These are phyloP conservation scores for Temnothorax curvispinosus DNA, from an alignment of 1,140 invertebrate species.

Conservation along the genomic window DNA sequence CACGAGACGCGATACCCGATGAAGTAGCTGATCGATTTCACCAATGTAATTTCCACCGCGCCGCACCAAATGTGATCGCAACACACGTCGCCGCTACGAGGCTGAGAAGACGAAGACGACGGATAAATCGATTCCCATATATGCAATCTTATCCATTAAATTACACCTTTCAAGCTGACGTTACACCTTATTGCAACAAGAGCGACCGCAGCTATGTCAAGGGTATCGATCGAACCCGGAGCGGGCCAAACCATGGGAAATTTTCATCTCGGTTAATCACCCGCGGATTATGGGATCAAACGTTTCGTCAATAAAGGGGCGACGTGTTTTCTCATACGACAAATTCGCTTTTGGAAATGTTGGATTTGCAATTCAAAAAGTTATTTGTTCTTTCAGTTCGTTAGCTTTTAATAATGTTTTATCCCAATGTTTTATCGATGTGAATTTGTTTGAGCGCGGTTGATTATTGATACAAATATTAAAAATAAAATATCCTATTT, in stretches of 20 bases:
- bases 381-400: background rate
- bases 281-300: background rate
- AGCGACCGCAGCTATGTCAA: constrained; percentile 25
- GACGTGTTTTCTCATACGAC: background rate
- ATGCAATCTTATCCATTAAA: constrained; percentile 18
- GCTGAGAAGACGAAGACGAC: background rate
- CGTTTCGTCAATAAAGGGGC: background rate
- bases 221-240: background rate
- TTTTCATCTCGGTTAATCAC: background rate
- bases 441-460: background rate
- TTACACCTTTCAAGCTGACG: constrained; percentile 18
- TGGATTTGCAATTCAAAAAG: background rate
- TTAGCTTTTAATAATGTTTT: background rate
- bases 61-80: constrained; percentile 20
- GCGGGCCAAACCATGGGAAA: background rate
- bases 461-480: background rate
- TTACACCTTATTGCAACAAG: constrained; percentile 1
- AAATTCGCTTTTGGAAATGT: background rate
- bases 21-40: constrained; percentile 7
- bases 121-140: background rate
- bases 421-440: no score
- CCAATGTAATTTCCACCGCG: background rate
- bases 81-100: background rate
- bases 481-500: background rate
- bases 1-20: background rate